phyloP scores from a whole-genome alignment of 2,113 vertebrate species.

The Saccopteryx bilineata region DNA sequence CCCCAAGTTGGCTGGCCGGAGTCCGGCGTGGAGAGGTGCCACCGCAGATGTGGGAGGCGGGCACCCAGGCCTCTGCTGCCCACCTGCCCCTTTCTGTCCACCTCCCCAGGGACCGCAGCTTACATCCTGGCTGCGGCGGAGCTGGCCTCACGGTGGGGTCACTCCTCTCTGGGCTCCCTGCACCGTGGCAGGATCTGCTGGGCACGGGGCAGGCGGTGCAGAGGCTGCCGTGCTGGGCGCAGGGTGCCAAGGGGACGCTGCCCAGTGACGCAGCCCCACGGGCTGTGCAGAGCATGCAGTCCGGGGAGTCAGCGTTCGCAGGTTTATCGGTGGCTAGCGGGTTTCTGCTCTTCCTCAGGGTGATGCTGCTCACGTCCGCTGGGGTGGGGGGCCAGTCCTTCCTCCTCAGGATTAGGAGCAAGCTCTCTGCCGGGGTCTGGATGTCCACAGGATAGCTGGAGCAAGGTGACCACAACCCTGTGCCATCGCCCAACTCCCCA shows the following conservation, averaged over 20 bases:
- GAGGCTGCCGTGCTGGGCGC: accelerated
- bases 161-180: too few relatives aligned
- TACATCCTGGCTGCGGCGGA: accelerated
- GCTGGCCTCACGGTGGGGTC: accelerated
- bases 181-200: neutral
- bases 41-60: accelerated
- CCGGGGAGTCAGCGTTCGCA: accelerated
- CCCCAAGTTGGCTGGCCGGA: accelerated
- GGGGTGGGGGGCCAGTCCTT: neutral
- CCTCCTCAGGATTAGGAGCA: neutral
- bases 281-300: neutral
- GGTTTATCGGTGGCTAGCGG: accelerated
- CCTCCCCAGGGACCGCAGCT: accelerated
- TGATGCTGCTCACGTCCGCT: accelerated
- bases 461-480: too few relatives aligned
- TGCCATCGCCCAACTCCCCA: neutral
- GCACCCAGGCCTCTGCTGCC: neutral
- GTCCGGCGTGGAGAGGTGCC: neutral
- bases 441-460: neutral
- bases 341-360: neutral
- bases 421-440: neutral
- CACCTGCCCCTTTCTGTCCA: neutral
- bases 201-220: accelerated
- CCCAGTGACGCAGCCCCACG: accelerated
- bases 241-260: neutral